A percentile compares a stretch with the other conserved stretches of the same genome.
Conservation (phyloP, 2,797 vertebrate genomes). For the Capromys pilorides region DNA sequence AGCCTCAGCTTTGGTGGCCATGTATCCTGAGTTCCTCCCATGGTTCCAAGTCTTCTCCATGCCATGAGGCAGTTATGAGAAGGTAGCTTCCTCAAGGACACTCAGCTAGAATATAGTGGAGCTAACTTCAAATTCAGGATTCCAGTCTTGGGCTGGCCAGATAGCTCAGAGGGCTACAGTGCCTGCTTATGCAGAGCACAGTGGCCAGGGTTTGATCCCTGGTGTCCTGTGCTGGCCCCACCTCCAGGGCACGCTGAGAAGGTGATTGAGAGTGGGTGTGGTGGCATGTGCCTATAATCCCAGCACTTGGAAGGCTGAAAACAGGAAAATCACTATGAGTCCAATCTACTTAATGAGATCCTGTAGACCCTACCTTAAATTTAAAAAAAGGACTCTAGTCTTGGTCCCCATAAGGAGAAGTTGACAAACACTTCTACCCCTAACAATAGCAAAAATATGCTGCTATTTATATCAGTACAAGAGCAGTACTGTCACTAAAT, state of each 20-base stretch:
- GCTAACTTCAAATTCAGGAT: not conserved
- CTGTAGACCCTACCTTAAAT: no score
- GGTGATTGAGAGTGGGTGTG: no score
- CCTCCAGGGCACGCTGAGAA: no score
- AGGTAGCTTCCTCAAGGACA: not conserved
- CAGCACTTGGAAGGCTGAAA: no score
- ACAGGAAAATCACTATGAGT: no score
- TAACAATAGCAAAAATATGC: not conserved
- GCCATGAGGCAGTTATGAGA: not conserved
- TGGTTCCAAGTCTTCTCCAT: conserved; percentile 11
- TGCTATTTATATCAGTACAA: not conserved
- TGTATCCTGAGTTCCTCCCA: not conserved
- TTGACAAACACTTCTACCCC: not conserved
- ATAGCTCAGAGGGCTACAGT: no score
- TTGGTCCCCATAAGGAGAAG: not conserved
- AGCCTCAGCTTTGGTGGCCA: not conserved
- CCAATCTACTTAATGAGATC: no score
- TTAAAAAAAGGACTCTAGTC: not conserved
- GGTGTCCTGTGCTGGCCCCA: no score
- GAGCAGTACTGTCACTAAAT: not conserved
- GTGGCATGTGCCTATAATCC: no score
- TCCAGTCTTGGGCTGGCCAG: not conserved
- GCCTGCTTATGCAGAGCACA: no score
- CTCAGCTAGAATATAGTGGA: conserved; percentile 6
- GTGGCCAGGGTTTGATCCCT: no score